phyloP scores from a whole-genome alignment of 2,113 vertebrate species.

The Edolisoma coerulescens region DNA sequence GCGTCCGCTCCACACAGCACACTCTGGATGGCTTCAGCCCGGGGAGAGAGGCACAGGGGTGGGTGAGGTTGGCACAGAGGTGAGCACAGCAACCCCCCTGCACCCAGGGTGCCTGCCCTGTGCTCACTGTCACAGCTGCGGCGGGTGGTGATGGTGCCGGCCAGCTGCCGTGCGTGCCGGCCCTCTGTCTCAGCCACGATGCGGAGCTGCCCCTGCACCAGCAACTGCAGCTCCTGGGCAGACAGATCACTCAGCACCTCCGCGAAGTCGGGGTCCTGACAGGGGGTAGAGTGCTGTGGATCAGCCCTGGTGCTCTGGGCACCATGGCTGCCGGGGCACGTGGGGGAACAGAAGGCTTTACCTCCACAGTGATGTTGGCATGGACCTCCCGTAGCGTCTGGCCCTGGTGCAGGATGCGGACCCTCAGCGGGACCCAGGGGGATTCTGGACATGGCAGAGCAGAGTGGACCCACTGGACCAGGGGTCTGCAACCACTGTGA shows the following conservation, averaged over 20 bases:
- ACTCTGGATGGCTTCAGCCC: conserved; percentile 84
- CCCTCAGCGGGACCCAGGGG: conserved; percentile 73
- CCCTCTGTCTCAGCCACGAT: conserved; percentile 80
- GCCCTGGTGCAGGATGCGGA: conserved; percentile 83
- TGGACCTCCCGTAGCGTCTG: conserved; percentile 82
- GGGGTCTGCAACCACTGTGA: not conserved
- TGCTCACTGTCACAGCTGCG: conserved; percentile 93
- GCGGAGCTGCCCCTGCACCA: conserved; percentile 88
- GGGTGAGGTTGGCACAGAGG: not conserved
- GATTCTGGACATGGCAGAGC: conserved; percentile 63
- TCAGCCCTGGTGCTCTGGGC: not conserved
- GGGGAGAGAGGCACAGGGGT: not conserved
- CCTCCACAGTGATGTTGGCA: conserved; percentile 84
- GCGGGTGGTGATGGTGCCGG: conserved; percentile 83
- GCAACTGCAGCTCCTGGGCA: conserved; percentile 86
- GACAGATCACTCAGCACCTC: conserved; percentile 90
- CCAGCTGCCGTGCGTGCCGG: conserved; percentile 70
- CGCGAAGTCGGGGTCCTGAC: conserved; percentile 87
- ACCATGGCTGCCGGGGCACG: fast-evolving
- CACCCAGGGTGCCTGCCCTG: not conserved
- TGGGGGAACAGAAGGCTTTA: conserved; percentile 51
- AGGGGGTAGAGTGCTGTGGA: not conserved
- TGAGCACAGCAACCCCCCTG: not conserved
- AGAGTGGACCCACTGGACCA: not conserved
- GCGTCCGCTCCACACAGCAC: conserved; percentile 90